Conservation (phyloP, 2,888 invertebrate species). For the Aproaerema taeniolella region DNA sequence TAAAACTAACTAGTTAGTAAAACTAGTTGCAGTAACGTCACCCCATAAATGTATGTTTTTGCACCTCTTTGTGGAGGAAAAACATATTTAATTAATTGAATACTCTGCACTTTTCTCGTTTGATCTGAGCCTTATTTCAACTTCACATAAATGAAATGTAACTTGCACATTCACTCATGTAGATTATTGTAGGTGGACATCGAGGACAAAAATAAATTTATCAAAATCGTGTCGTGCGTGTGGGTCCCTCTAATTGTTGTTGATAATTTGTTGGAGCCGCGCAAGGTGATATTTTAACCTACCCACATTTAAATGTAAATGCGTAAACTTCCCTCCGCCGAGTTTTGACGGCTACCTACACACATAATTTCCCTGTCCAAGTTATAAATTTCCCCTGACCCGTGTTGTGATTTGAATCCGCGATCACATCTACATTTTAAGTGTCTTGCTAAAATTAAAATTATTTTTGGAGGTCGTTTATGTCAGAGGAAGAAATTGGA, state of each 20-base stretch:
- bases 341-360: conserved; percentile 53
- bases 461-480: conserved; percentile 22
- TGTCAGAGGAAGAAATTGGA: conserved; percentile 1
- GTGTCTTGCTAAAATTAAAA: conserved; percentile 35
- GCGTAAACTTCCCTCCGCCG: conserved; percentile 53
- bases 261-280: conserved; percentile 49
- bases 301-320: conserved; percentile 68
- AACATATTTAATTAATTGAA: too few relatives aligned
- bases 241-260: conserved; percentile 57
- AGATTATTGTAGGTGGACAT: too few relatives aligned
- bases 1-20: too few relatives aligned
- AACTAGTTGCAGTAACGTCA: too few relatives aligned
- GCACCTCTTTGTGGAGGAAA: too few relatives aligned
- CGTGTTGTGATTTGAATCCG: conserved; percentile 47
- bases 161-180: too few relatives aligned
- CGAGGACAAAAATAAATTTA: too few relatives aligned
- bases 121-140: too few relatives aligned
- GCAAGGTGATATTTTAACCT: conserved; percentile 64
- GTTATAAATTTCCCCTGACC: conserved; percentile 48
- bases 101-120: too few relatives aligned
- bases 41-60: too few relatives aligned
- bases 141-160: too few relatives aligned
- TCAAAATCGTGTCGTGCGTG: too few relatives aligned
- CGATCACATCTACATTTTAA: conserved; percentile 52
- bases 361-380: conserved; percentile 61